phyloP scores from a whole-genome alignment of 2,797 vertebrate genomes.

The Parambassis ranga region DNA sequence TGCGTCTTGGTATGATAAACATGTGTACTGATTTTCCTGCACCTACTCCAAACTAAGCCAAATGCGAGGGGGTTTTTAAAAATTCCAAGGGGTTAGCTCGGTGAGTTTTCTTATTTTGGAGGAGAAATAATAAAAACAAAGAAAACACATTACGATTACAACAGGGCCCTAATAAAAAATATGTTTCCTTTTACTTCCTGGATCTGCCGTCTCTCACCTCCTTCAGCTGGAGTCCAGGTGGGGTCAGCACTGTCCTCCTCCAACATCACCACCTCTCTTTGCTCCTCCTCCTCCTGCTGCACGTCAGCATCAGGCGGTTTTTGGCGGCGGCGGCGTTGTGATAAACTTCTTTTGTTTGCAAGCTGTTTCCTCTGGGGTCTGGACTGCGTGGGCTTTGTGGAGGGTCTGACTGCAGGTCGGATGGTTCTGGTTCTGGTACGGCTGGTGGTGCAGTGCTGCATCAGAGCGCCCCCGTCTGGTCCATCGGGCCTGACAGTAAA shows the following conservation, averaged over 20 bases:
- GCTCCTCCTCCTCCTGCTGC: neutral
- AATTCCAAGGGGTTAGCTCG: no score
- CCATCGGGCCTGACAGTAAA: conserved; percentile 44
- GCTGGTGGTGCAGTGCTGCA: conserved; percentile 56
- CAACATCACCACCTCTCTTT: neutral
- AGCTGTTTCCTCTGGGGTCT: conserved; percentile 10
- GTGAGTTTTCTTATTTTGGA: no score
- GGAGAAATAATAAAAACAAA: no score
- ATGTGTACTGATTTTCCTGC: no score
- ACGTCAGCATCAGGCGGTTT: neutral
- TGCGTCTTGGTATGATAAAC: no score
- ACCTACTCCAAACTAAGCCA: no score
- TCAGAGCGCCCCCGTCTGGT: conserved; percentile 48
- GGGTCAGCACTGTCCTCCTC: conserved; percentile 35
- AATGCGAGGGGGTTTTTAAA: no score
- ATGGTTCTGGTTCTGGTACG: conserved; percentile 46
- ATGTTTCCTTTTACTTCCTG: no score
- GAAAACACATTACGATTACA: no score
- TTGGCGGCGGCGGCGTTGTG: neutral
- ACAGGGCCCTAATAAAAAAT: no score
- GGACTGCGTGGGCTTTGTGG: conserved; percentile 7
- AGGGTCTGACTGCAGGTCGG: conserved; percentile 17
- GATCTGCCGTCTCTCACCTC: conserved; percentile 10
- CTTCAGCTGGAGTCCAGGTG: conserved; percentile 36
- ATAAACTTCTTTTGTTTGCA: neutral